Conservation (phyloP, 2,888 invertebrate species). For the Exephanes ischioxanthus region DNA sequence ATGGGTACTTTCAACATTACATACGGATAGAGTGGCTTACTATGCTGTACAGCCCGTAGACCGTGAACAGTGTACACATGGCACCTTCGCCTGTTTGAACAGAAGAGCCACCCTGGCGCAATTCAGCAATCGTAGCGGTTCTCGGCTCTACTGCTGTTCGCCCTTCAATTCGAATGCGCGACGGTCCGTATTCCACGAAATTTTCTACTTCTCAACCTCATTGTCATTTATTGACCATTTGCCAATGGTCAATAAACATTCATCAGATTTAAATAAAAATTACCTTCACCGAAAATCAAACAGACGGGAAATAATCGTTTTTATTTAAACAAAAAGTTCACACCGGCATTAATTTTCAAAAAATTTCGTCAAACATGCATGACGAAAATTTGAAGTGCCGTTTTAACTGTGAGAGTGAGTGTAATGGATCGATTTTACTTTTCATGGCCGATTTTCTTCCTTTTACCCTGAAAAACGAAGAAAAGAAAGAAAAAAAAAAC, state of each 20-base stretch:
- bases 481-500: too few species aligned
- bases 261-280: too few species aligned
- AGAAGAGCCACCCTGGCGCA: constrained; percentile 70
- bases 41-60: constrained; percentile 56
- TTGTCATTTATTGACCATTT: neutral
- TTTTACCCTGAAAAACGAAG: too few species aligned
- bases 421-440: neutral
- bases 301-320: too few species aligned
- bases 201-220: constrained; percentile 47
- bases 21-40: constrained; percentile 17
- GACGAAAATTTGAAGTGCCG: neutral
- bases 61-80: constrained; percentile 78
- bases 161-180: constrained; percentile 64
- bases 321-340: too few species aligned
- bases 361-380: neutral
- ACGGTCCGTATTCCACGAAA: constrained; percentile 58
- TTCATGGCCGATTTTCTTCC: neutral
- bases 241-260: neutral
- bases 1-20: constrained; percentile 31
- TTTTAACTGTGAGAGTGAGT: neutral
- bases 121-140: constrained; percentile 29
- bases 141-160: constrained; percentile 16
- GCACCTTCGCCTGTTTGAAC: constrained; percentile 79
- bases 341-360: too few species aligned
- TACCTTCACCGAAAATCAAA: neutral